A percentile compares a stretch with the other conserved stretches of the same genome.
These are phyloP conservation scores for Onychomys torridus DNA, from an alignment of 2,797 vertebrate species.

Conservation along the genomic window DNA sequence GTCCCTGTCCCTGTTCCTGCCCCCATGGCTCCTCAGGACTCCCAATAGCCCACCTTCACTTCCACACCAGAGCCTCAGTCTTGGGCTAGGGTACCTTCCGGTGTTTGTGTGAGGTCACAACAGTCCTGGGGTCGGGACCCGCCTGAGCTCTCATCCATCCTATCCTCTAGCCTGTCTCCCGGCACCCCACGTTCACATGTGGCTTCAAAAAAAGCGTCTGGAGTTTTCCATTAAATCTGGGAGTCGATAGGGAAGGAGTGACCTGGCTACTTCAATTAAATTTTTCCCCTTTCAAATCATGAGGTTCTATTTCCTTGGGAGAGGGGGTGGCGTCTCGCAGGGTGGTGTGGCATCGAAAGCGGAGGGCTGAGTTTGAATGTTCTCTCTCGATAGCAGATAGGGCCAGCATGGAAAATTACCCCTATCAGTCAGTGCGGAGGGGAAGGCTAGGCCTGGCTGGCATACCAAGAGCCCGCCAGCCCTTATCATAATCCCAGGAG, in stretches of 20 bases:
- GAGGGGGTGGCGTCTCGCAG: slow-evolving; percentile 64
- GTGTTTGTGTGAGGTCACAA: neutral
- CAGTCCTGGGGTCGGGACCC: neutral
- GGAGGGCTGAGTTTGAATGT: slow-evolving; percentile 80
- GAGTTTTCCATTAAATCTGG: slow-evolving; percentile 76
- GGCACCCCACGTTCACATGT: neutral
- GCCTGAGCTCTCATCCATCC: neutral
- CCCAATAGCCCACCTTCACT: neutral
- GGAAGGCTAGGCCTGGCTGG: slow-evolving; percentile 72
- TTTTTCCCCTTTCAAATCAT: slow-evolving; percentile 77
- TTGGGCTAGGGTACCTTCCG: slow-evolving; percentile 8
- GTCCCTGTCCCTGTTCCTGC: neutral
- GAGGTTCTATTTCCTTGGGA: slow-evolving; percentile 80
- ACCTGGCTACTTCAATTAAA: slow-evolving; percentile 81
- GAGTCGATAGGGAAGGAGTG: slow-evolving; percentile 61
- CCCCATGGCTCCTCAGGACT: neutral
- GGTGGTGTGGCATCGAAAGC: slow-evolving; percentile 23
- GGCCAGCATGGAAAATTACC: slow-evolving; percentile 83
- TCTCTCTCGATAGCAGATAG: slow-evolving; percentile 85
- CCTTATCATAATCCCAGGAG: slow-evolving; percentile 84
- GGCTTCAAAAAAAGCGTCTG: slow-evolving; percentile 12
- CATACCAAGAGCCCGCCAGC: slow-evolving; percentile 73
- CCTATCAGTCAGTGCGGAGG: slow-evolving; percentile 69
- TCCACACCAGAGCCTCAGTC: neutral
- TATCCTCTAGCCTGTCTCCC: neutral